phyloP scores from a whole-genome alignment of 2,888 invertebrate species.

The Lycia hirtaria region DNA sequence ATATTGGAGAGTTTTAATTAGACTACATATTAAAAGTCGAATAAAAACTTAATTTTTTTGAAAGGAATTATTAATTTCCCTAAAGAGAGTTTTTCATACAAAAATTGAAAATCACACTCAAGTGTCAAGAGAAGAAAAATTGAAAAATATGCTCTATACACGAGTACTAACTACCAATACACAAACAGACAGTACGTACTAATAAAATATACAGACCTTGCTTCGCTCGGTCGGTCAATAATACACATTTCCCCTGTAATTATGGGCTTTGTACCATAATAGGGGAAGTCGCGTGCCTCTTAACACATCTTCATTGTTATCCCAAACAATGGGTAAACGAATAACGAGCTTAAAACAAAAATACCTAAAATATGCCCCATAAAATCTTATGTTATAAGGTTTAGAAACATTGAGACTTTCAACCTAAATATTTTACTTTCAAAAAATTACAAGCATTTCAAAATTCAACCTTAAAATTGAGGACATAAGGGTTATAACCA shows the following conservation, averaged over 20 bases:
- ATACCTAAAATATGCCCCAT: background rate
- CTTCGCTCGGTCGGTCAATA: background rate
- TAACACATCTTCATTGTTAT: conserved; percentile 55
- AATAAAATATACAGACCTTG: background rate
- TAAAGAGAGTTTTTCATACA: too few species aligned
- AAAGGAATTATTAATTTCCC: too few species aligned
- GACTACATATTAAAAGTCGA: too few species aligned
- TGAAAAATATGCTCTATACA: too few species aligned
- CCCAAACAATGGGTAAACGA: conserved; percentile 49
- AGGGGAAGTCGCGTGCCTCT: conserved; percentile 65
- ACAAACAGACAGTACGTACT: too few species aligned
- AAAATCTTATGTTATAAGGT: background rate
- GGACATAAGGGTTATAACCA: background rate
- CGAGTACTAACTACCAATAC: too few species aligned
- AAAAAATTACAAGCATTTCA: background rate
- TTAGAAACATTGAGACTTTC: background rate
- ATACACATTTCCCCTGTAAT: conserved; percentile 57
- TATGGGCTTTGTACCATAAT: conserved; percentile 59
- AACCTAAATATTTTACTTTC: background rate
- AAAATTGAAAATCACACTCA: too few species aligned
- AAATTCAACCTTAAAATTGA: background rate
- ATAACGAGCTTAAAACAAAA: background rate
- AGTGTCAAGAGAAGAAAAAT: too few species aligned
- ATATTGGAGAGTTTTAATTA: too few species aligned
- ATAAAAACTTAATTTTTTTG: too few species aligned